Evolutionary conservation across 1,140 invertebrate genomes (phyloP).

Genomic region (Eupristina koningsbergeri): DNA sequence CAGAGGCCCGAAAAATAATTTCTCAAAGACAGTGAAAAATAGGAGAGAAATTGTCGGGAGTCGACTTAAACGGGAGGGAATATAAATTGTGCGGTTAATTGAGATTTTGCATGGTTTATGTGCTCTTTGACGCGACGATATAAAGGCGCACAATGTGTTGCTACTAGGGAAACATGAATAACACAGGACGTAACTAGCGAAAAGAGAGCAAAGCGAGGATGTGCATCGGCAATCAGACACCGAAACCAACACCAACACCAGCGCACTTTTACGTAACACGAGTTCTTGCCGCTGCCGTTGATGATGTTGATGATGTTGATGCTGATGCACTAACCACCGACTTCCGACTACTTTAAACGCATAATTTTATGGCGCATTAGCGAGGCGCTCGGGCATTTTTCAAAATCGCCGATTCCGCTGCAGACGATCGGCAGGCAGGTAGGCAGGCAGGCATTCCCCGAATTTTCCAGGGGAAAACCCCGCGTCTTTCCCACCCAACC

Average conservation of each 20-base stretch:
- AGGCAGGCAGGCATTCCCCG: not conserved
- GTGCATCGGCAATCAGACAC: constrained; percentile 32
- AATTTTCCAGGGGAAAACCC: too few species aligned
- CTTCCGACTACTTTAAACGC: constrained; percentile 50
- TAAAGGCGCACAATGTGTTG: not conserved
- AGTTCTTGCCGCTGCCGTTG: too few species aligned
- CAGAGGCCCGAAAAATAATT: too few species aligned
- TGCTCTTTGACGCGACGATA: too few species aligned
- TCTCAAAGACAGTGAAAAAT: too few species aligned
- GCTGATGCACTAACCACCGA: constrained; percentile 37
- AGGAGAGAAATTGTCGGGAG: not conserved
- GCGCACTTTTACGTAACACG: constrained; percentile 42
- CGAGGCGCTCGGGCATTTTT: not conserved
- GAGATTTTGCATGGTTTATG: not conserved
- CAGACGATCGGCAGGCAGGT: not conserved
- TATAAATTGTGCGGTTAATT: not conserved
- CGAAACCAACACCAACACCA: too few species aligned
- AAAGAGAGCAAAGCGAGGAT: constrained; percentile 24
- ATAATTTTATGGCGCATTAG: constrained; percentile 7
- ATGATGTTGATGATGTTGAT: too few species aligned
- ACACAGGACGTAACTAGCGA: not conserved
- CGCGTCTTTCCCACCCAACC: too few species aligned
- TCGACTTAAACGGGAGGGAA: too few species aligned
- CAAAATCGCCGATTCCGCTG: not conserved
- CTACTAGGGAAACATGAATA: not conserved